Evolutionary conservation across 2,797 vertebrate genomes (phyloP).

Genomic region (Tarsius wallacei): DNA sequence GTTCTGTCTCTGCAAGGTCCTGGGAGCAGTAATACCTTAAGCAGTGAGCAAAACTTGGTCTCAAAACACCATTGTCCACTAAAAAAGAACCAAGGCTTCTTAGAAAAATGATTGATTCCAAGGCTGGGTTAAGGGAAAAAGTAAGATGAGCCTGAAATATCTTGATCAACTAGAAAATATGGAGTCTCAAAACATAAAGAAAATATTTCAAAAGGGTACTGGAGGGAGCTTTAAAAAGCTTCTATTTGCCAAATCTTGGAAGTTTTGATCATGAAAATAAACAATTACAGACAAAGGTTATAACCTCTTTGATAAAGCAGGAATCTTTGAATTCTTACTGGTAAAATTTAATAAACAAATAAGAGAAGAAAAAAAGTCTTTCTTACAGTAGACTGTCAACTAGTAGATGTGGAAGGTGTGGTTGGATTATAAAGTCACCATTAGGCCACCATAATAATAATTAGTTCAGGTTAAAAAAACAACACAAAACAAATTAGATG

Average conservation of each 20-base stretch:
- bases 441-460: neutral
- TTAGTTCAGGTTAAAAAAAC: neutral
- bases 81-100: neutral
- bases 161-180: neutral
- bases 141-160: neutral
- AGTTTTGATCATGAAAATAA: neutral
- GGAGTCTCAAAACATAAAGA: neutral
- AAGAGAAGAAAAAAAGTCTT: neutral
- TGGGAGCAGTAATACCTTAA: neutral
- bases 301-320: neutral
- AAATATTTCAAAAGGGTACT: neutral
- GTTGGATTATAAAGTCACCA: neutral
- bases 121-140: neutral
- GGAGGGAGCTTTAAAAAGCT: neutral
- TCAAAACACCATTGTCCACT: neutral
- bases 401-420: neutral
- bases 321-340: neutral
- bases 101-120: neutral
- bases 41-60: neutral
- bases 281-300: neutral
- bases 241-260: neutral
- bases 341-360: slow-evolving; percentile 16
- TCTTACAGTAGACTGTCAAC: neutral
- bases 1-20: neutral
- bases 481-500: neutral